Percentiles rank a stretch among this genome's conserved stretches.
Conservation (phyloP, 2,888 invertebrate genomes). For the Scaptomyza reducta region DNA sequence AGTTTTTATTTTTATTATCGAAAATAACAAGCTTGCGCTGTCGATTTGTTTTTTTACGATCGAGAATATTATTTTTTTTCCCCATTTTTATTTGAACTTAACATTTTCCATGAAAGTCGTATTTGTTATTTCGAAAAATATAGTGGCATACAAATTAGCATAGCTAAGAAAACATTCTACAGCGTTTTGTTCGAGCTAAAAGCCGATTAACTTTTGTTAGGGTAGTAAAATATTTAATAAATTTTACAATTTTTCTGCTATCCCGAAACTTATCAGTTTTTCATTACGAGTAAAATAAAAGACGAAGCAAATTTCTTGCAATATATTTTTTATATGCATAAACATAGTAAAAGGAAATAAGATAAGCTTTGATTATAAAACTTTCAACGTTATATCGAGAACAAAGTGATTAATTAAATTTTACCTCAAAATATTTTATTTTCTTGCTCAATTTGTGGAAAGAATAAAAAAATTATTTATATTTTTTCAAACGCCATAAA, state of each 20-base stretch:
- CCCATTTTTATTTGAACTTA: constrained; percentile 36
- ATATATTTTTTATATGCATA: no score
- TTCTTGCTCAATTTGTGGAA: no score
- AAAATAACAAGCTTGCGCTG: constrained; percentile 68
- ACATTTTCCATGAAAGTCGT: constrained; percentile 45
- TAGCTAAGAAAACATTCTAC: constrained; percentile 32
- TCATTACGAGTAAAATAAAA: no score
- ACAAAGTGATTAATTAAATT: no score
- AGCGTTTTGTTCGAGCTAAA: not conserved
- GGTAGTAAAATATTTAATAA: constrained; percentile 28
- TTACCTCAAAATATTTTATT: no score
- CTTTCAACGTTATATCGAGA: no score
- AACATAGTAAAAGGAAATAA: no score
- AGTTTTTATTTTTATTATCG: constrained; percentile 64
- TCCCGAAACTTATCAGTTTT: no score
- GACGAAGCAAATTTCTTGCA: no score
- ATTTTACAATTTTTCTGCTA: no score
- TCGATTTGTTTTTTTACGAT: constrained; percentile 69
- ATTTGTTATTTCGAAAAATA: constrained; percentile 6
- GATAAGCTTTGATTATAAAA: no score
- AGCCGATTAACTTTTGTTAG: constrained; percentile 49
- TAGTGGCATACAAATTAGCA: constrained; percentile 43
- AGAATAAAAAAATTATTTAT: no score
- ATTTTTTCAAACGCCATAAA: not conserved
- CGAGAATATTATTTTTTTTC: constrained; percentile 17